Evolutionary conservation across 2,113 vertebrate genomes (phyloP), one percentile per base, ranked within the genome.

Genomic region (Oceanodroma tethys): DNA sequence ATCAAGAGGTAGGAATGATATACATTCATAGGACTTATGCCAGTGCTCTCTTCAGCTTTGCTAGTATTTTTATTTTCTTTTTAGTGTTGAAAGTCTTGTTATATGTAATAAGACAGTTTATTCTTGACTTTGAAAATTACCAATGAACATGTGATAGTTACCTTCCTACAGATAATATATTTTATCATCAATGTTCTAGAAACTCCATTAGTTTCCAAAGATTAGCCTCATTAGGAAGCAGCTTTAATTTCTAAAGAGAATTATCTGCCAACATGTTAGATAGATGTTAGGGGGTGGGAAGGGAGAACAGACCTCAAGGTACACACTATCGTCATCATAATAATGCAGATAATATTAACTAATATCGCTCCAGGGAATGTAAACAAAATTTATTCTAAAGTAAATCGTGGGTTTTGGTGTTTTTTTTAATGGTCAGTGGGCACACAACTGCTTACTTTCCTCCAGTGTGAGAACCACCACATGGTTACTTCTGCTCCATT

Each of bases 371-470:
- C 43, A 75, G 45, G 6, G 29, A 81, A 53, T 29, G 21, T 59
- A 76, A 71, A 63, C 62, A 94, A 71, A n/a, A 9, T 27, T 66
- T 43, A 52, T 4, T 7, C 4, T 71, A 30, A 59, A 58, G 34
- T 1, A 32, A 66, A 65, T 32, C 2, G 3, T 45, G 10, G 10
- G 10, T 55, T 11, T 1, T 5, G 11, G 25, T 22, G 65, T n/a
- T 34, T 76, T 59, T 32, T 26, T 72, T 42, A 38, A 16, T 43
- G 38, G 8, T n/a, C 4, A 3, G 4, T 22, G 17, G 13, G 15
- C 74, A 73, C n/a, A 66, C 10, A 60, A 53, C 30, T 75, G 23
- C 52, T 68, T 81, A 16, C 17, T 22, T 70, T 56, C 13, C n/a
- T 84, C 9, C 56, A 82, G 11, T 7, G 18, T 48, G 42, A 79